Evolutionary conservation across 2,797 vertebrate genomes (phyloP).

Genomic region (Helostoma temminkii): DNA sequence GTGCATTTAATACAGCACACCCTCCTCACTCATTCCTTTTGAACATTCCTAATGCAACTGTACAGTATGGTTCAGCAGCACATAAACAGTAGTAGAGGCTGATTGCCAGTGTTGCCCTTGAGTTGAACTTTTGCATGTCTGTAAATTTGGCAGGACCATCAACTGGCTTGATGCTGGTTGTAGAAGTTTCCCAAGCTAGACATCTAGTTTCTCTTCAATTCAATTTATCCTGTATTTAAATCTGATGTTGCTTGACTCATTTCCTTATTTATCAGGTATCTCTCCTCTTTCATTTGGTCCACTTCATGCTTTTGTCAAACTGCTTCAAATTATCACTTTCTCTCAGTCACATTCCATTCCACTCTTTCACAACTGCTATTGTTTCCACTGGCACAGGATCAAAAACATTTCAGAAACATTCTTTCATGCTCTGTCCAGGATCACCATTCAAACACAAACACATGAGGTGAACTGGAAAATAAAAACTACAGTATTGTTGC

Average conservation of each 20-base stretch:
- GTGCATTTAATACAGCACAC: conserved; percentile 9
- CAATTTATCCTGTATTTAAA: conserved; percentile 5
- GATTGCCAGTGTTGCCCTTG: background rate
- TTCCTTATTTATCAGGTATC: conserved; percentile 35
- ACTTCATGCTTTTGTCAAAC: conserved; percentile 28
- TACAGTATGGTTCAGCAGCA: background rate
- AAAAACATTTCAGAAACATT: conserved; percentile 35
- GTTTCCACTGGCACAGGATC: conserved; percentile 35
- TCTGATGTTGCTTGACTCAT: conserved; percentile 26
- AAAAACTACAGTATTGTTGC: background rate
- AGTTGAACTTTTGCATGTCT: conserved; percentile 37
- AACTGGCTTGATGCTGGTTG: background rate
- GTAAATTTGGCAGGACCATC: conserved; percentile 18
- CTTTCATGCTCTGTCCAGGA: conserved; percentile 8
- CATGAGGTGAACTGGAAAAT: background rate
- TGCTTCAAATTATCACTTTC: conserved; percentile 33
- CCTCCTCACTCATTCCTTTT: conserved; percentile 5
- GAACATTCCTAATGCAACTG: background rate
- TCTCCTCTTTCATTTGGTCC: no score
- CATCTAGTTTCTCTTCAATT: conserved; percentile 21
- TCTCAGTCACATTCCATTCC: conserved; percentile 13
- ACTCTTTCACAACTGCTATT: conserved; percentile 32
- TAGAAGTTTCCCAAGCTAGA: conserved; percentile 10
- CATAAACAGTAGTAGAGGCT: conserved; percentile 4
- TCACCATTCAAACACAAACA: conserved; percentile 21